Evolutionary conservation across 2,797 vertebrate species (phyloP), one percentile per base, ranked within the genome.

Genomic region (Chaunax sp.): DNA sequence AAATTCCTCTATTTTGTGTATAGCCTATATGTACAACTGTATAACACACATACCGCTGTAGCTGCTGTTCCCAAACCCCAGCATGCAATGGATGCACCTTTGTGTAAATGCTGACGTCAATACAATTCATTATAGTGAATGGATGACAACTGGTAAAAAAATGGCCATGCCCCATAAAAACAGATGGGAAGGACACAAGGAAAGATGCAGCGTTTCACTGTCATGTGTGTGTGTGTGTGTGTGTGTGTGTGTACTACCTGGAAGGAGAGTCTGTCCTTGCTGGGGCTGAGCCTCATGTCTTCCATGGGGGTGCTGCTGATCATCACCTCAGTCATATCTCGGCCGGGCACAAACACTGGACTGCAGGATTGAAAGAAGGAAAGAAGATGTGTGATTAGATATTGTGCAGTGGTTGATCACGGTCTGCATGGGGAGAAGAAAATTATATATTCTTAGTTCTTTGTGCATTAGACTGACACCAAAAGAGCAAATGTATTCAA

Each of bases 291-390:
- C 81, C 95, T 95, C 19, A 98, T 97, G 83, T 98, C 96, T 56
- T 99, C 97, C 94, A 98, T 98, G 73, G 96, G 92, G 79, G 95
- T 92, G 85, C 93, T 92, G 90, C 68, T 98, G 94, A 99, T 97
- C 95, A 99, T 98, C 93, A 99, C 96, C 89, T 98, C 97, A 88
- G 98, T 98, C 98, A 99, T 99, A 76, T 97, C 93, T 92, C 90
- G 92, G 72, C 93, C 89, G 91, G 94, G 92, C 92, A 96, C 92
- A 89, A 96, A 97, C 93, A 95, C 96, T 88, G 96, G 84, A 93
- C 97, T 98, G 90, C 64, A 71, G 69, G 47, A 37, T 46, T 11
- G 25, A 88, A 80, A 54, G 53, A 69, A 14, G 45, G 30, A 43
- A 49, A 69, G 10, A 64, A 57, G 9, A 33, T 13, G 16, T 23